Evolutionary conservation across 2,888 invertebrate genomes (phyloP).

Genomic region (Dynastes tityus): DNA sequence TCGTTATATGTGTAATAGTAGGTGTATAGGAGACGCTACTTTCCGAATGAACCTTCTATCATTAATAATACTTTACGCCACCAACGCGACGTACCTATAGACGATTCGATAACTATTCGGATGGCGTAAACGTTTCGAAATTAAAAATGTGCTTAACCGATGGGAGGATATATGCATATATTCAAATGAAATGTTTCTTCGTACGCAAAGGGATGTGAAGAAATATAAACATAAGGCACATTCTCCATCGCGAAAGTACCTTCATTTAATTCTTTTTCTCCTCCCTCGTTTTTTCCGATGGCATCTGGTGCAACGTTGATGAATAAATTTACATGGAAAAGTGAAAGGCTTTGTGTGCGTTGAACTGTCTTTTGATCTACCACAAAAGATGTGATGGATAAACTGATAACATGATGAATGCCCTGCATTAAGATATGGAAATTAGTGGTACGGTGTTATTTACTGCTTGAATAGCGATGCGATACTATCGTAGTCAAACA

Average conservation of each 20-base stretch:
- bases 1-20: constrained; percentile 56
- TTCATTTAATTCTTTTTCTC: background rate
- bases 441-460: constrained; percentile 12
- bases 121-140: constrained; percentile 6
- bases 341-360: constrained; percentile 34
- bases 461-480: background rate
- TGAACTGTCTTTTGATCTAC: constrained; percentile 23
- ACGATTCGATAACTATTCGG: constrained; percentile 8
- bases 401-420: constrained; percentile 29
- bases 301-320: constrained; percentile 35
- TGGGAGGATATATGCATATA: background rate
- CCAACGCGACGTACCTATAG: background rate
- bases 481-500: constrained; percentile 13
- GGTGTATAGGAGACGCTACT: constrained; percentile 47
- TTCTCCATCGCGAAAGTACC: constrained; percentile 5
- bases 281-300: constrained; percentile 2
- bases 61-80: constrained; percentile 21
- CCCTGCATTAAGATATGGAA: constrained; percentile 34
- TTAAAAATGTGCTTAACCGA: background rate
- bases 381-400: constrained; percentile 29
- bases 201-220: background rate
- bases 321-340: constrained; percentile 40
- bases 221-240: constrained; percentile 1
- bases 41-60: constrained; percentile 34
- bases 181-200: background rate